Base-by-base conservation (phyloP, 2,888 invertebrate species). In the Amaurobius ferox region DNA sequence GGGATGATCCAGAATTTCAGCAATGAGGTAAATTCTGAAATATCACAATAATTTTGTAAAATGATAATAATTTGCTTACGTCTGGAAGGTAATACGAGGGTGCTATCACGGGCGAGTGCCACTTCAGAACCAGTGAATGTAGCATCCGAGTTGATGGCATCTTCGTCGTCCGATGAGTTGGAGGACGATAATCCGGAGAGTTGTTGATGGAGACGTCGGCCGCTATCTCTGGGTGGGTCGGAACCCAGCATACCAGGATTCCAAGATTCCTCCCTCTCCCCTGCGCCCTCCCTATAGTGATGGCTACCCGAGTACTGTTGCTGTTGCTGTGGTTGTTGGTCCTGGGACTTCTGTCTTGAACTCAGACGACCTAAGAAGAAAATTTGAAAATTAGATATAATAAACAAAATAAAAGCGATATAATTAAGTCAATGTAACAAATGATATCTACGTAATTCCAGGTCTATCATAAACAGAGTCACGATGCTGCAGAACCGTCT, bases 41-140 rank as follows among this genome's bases (percentile, higher is more conserved):
- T n/a, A n/a, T n/a, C n/a, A n/a, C n/a, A n/a, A n/a, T n/a, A n/a
- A n/a, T n/a, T n/a, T n/a, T n/a, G n/a, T n/a, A n/a, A n/a, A n/a
- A n/a, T n/a, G n/a, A n/a, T n/a, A n/a, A n/a, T n/a, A n/a, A n/a
- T n/a, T n/a, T n/a, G 73, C 80, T 79, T 78, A 87, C 87, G 76
- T 73, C 87, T 80, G 35, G 77, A 62, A 40, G 80, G 95, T 89
- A 95, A 95, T 90, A 95, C 94, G 89, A 95, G 94, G 89, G 95
- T 95, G 70, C 95, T 95, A 91, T 95, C 95, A 91, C 95, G 94
- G 90, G 95, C 95, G 90, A 95, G 93, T 90, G 95, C 95, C 91
- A 95, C 93, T 92, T 96, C 96, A 28, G 95, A 95, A 92, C 96
- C 96, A 44, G 95, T 96, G 90, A 96, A 93, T 30, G 96, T 95